A percentile compares a stretch with the other conserved stretches of the same genome.
Evolutionary conservation across 2,113 vertebrate genomes (phyloP).

Genomic region (Phocoena sinus): DNA sequence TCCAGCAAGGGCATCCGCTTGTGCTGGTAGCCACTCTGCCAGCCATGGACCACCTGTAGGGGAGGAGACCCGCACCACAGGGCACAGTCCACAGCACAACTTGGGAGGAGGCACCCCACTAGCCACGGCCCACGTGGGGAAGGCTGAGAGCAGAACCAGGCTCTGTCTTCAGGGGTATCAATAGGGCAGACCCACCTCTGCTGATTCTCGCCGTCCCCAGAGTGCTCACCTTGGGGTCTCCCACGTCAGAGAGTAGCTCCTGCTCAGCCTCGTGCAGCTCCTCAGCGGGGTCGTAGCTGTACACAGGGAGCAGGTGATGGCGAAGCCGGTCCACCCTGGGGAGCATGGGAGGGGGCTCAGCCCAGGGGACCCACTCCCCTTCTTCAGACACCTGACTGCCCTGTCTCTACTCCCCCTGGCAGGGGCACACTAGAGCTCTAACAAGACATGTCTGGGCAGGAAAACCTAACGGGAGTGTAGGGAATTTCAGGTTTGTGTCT

Average conservation of each 20-base stretch:
- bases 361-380: no score
- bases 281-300: conserved; percentile 94
- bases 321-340: conserved; percentile 90
- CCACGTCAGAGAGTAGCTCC: conserved; percentile 89
- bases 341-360: background rate
- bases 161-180: background rate
- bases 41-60: conserved; percentile 85
- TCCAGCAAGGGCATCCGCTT: conserved; percentile 83
- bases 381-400: background rate
- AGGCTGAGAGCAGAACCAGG: no score
- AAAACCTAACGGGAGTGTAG: background rate
- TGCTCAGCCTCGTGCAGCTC: conserved; percentile 93
- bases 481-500: background rate
- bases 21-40: conserved; percentile 86
- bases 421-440: background rate
- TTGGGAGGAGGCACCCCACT: accelerated
- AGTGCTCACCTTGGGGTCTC: conserved; percentile 86
- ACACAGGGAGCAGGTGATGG: conserved; percentile 94
- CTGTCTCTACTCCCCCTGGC: background rate
- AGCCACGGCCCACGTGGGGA: accelerated
- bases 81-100: background rate
- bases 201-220: accelerated
- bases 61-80: accelerated
- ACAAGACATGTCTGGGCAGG: background rate
- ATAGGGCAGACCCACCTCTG: background rate